Conservation (phyloP, 1,140 invertebrate genomes). For the Ostrea denselamellosa region DNA sequence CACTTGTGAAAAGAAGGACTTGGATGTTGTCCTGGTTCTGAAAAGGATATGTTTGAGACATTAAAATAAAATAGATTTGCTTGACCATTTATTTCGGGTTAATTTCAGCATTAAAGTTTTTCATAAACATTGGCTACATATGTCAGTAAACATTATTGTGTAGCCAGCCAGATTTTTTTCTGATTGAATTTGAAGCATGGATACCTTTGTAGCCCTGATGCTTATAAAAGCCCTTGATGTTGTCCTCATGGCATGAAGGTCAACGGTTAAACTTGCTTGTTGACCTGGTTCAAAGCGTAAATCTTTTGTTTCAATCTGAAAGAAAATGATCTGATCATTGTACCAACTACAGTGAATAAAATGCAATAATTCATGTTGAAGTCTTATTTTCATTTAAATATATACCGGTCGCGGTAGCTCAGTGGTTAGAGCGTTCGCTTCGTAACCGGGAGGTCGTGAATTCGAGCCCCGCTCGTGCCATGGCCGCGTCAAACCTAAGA, state of each 20-base stretch:
- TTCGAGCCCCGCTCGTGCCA: no score
- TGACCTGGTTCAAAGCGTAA: background rate
- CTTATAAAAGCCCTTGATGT: slow-evolving; percentile 1
- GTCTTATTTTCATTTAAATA: background rate
- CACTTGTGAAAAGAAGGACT: slow-evolving; percentile 4
- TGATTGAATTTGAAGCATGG: background rate
- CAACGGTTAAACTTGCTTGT: slow-evolving; percentile 34
- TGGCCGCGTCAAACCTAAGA: no score
- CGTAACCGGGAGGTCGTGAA: no score
- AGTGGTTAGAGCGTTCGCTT: no score
- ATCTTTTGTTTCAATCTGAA: slow-evolving; percentile 48
- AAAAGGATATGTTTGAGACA: background rate
- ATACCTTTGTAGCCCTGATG: slow-evolving; percentile 54
- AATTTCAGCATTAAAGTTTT: no score
- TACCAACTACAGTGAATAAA: no score
- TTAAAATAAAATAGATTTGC: background rate
- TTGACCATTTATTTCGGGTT: background rate
- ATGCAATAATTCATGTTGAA: no score
- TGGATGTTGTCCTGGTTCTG: background rate
- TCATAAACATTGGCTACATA: no score
- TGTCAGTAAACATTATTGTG: no score
- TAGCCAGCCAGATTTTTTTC: background rate
- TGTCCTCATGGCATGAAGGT: slow-evolving; percentile 32
- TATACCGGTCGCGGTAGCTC: no score
- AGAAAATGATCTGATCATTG: background rate